A percentile compares a stretch with the other conserved stretches of the same genome.
These are phyloP conservation scores for Pocota personata DNA, from an alignment of 2,888 invertebrate species.

Conservation along the genomic window DNA sequence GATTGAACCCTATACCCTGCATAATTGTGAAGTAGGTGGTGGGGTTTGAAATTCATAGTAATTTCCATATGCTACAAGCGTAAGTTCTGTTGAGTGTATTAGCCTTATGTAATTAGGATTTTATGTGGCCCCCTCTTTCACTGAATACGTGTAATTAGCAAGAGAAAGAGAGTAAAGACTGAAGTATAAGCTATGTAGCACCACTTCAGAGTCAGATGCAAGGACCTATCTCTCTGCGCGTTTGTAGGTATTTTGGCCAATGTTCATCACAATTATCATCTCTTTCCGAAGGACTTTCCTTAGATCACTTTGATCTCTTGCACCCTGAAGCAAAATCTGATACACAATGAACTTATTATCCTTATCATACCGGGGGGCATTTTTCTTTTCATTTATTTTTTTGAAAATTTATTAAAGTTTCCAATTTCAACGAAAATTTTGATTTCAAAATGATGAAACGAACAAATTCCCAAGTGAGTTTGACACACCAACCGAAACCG, in stretches of 20 bases:
- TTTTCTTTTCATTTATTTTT: neutral
- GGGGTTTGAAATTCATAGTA: slow-evolving; percentile 43
- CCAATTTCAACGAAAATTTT: slow-evolving; percentile 21
- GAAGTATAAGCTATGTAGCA: neutral
- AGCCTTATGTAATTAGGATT: slow-evolving; percentile 47
- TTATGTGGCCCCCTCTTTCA: neutral
- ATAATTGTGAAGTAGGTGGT: slow-evolving; percentile 21
- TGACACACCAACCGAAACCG: neutral
- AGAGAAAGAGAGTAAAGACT: neutral
- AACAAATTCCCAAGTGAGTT: slow-evolving; percentile 16
- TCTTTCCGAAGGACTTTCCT: neutral
- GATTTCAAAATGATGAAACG: slow-evolving; percentile 14
- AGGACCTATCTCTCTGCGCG: neutral
- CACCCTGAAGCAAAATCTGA: neutral
- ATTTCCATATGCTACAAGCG: slow-evolving; percentile 49
- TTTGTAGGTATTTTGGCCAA: neutral
- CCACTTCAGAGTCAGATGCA: neutral
- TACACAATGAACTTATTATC: slow-evolving; percentile 25
- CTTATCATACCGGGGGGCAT: neutral
- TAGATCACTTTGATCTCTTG: slow-evolving; percentile 31
- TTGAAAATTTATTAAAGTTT: slow-evolving; percentile 27
- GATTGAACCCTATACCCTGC: slow-evolving; percentile 31
- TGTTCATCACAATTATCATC: neutral
- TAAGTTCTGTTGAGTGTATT: slow-evolving; percentile 48
- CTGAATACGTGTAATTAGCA: neutral